phyloP scores from a whole-genome alignment of 2,888 invertebrate genomes.

The Hydraecia micacea region DNA sequence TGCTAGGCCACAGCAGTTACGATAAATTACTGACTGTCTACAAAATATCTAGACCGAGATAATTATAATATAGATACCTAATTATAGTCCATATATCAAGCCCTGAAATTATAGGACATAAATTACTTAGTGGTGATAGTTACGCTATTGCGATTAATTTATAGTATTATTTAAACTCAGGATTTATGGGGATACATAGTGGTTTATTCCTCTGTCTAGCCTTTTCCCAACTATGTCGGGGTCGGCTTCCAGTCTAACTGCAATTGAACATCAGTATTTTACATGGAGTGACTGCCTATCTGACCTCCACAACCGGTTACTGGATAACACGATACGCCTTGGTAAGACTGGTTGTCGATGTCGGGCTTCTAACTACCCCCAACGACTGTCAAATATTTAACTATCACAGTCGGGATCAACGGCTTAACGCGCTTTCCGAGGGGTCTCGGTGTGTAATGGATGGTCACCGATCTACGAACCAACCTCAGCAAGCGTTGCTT shows the following conservation, averaged over 20 bases:
- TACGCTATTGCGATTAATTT: background rate
- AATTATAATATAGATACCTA: conserved; percentile 20
- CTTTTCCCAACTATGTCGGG: background rate
- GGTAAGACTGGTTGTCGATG: background rate
- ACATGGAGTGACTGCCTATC: background rate
- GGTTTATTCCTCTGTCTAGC: background rate
- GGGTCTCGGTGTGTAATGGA: too few relatives aligned
- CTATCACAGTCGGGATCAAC: background rate
- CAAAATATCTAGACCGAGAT: conserved; percentile 26
- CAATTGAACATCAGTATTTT: too few relatives aligned
- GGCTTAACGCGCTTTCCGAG: background rate
- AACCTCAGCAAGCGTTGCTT: background rate
- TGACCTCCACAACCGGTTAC: background rate
- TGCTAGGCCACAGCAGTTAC: too few relatives aligned
- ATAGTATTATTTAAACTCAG: conserved; percentile 1
- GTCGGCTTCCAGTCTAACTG: background rate
- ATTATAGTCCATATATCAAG: conserved; percentile 4
- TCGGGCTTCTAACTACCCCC: background rate
- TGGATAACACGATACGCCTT: background rate
- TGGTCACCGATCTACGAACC: background rate
- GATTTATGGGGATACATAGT: too few relatives aligned
- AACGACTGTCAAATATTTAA: background rate
- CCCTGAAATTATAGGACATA: conserved; percentile 20
- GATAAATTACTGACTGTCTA: conserved; percentile 13
- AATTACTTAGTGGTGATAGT: conserved; percentile 22